phyloP scores from a whole-genome alignment of 2,113 vertebrate genomes.

The Erpornis zantholeuca region DNA sequence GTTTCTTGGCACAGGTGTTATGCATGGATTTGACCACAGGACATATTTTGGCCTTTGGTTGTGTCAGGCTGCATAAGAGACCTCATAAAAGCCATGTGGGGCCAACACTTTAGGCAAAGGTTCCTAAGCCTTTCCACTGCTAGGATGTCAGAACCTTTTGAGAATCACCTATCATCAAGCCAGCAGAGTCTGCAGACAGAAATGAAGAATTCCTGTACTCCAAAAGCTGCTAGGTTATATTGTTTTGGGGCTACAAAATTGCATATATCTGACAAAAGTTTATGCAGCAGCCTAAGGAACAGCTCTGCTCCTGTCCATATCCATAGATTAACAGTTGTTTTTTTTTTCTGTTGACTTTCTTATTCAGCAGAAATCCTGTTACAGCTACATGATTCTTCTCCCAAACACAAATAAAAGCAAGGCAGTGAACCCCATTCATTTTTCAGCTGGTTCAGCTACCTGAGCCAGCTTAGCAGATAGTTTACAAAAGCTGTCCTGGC shows the following conservation, averaged over 20 bases:
- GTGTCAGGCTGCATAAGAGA: neutral
- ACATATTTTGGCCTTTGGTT: neutral
- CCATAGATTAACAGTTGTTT: neutral
- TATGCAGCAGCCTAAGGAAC: neutral
- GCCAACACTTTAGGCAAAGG: neutral
- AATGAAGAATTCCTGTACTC: neutral
- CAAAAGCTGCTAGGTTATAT: neutral
- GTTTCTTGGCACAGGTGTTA: neutral
- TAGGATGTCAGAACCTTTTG: neutral
- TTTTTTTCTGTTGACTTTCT: neutral
- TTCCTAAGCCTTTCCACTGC: neutral
- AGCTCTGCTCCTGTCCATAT: neutral
- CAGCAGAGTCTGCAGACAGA: neutral
- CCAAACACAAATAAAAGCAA: neutral
- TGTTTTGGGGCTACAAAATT: neutral
- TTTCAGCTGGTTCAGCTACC: neutral
- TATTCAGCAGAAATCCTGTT: neutral
- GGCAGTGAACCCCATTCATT: neutral
- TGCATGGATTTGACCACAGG: neutral
- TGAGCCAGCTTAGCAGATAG: neutral
- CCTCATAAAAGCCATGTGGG: fast-evolving
- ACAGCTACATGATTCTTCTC: neutral
- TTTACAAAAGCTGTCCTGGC: neutral
- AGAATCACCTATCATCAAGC: neutral
- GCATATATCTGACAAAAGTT: neutral